phyloP scores from a whole-genome alignment of 1,140 invertebrate species.

The Palaemon carinicauda region DNA sequence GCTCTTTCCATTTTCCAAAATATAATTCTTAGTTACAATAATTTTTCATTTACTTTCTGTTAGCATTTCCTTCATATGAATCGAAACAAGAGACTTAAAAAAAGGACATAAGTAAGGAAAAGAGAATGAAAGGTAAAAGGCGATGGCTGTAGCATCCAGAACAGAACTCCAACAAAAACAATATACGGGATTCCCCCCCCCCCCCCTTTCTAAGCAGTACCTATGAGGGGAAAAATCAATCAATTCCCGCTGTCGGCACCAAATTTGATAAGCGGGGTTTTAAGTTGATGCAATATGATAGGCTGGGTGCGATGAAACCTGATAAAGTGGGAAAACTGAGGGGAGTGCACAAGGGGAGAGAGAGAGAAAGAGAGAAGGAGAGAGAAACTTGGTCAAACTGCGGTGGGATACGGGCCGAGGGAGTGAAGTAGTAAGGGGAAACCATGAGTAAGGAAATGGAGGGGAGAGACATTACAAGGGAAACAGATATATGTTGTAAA shows the following conservation, averaged over 20 bases:
- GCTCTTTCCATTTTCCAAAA: not conserved
- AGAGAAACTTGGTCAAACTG: not conserved
- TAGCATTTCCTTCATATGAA: not conserved
- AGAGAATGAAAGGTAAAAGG: too few species aligned
- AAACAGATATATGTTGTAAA: not conserved
- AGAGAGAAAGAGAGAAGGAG: not conserved
- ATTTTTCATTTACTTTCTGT: not conserved
- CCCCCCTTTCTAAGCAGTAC: not conserved
- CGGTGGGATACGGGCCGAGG: not conserved
- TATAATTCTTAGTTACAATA: not conserved
- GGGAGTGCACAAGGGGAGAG: not conserved
- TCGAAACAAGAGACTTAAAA: not conserved
- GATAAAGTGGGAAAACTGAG: conserved; percentile 45
- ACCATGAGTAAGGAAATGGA: not conserved
- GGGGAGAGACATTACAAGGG: too few species aligned
- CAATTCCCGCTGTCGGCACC: conserved; percentile 27
- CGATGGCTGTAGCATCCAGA: not conserved
- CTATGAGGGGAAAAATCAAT: conserved; percentile 20
- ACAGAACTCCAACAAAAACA: not conserved
- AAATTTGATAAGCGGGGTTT: conserved; percentile 39
- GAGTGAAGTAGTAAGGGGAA: not conserved
- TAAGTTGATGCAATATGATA: conserved; percentile 40
- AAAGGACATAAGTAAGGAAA: not conserved
- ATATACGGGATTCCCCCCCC: not conserved
- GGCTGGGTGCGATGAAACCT: conserved; percentile 26